Evolutionary conservation across 2,113 vertebrate species (phyloP), one percentile per base, ranked within the genome.

Genomic region (Alligator mississippiensis): DNA sequence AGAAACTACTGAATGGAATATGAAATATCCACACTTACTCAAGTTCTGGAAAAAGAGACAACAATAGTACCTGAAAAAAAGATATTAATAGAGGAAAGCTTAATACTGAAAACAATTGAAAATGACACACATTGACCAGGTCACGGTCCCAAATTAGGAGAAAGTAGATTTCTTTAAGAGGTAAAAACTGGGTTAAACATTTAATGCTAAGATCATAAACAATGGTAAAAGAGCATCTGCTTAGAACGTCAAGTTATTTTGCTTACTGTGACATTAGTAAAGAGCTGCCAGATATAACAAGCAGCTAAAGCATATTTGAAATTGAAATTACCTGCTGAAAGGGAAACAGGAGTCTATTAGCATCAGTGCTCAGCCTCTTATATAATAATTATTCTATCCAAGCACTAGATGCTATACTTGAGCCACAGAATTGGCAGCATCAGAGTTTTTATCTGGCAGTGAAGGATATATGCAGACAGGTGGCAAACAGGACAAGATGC

Each of bases 1-100:
- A 98, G 97, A 98, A 98, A 94, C 86, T 92, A 90, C 79, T 94
- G 84, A 85, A 93, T 77, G 80, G 82, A 91, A 90, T 96, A 96
- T 94, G 91, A 96, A 94, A 95, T 97, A 96, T 98, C 97, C 97
- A 97, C 89, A 89, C 88, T 94, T 82, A 91, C 62, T 80, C 84
- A 88, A 94, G 93, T 74, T 80, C 70, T 94, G 94, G 93, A 96
- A 97, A 97, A 97, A 66, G 1, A 94, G 78, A 88, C 68, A 95
- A 79, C 64, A 79, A 11, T 4, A 25, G 80, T 89, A 95, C 47
- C 91, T 89, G 87, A 90, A 93, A 85, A 93, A 24, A 47, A 94
- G 59, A 84, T 66, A 89, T 66, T 86, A 79, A 87, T 55, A 87
- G 68, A 88, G 80, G 72, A 58, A 95, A 90, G 92, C 3, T 27